Base-by-base conservation (phyloP, 2,113 vertebrate species). In the Saguinus imperator region DNA sequence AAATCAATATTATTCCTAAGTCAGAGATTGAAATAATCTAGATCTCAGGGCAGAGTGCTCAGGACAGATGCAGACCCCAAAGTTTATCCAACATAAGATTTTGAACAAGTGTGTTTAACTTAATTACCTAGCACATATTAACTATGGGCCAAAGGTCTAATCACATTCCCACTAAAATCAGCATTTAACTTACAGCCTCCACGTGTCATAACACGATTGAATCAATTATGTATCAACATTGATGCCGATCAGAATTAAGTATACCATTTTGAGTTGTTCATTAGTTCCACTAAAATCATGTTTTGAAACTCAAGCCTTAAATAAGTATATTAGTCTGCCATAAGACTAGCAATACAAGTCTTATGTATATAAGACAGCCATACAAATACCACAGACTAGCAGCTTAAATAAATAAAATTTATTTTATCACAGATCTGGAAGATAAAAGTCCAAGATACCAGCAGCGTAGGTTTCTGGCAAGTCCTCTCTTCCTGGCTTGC, bases 1-100 rank as follows among this genome's bases (percentile, higher is more conserved):
- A 68, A 85, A 55, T 79, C 83, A 89, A 45, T 89, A 80, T n/a
- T 70, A 79, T 32, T 92, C 88, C 32, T 86, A 94, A 85, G 8
- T 94, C 55, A 40, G 27, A 77, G 29, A 40, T 75, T 95, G 50
- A 87, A 93, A 91, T 72, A 48, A 6, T 93, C 50, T 79, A 73
- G 50, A 72, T 84, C 25, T 73, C 45, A 79, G 64, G 52, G 72
- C 40, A 84, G 82, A 57, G 18, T 40, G 25, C 27, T 72, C 18
- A 75, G n/a, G 32, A 82, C 61, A 77, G 95, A 82, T 37, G 52
- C 21, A 84, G 32, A 87, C 25, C 52, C 61, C 88, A 76, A 35
- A 48, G 21, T 89, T 13, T 68, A 10, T 61, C 25, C 76, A 72
- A 87, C 16, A 8, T 90, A 73, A 85, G 40, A 72, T 64, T 88